Evolutionary conservation across 1,140 invertebrate genomes (phyloP).

Genomic region (Drosophila repleta): DNA sequence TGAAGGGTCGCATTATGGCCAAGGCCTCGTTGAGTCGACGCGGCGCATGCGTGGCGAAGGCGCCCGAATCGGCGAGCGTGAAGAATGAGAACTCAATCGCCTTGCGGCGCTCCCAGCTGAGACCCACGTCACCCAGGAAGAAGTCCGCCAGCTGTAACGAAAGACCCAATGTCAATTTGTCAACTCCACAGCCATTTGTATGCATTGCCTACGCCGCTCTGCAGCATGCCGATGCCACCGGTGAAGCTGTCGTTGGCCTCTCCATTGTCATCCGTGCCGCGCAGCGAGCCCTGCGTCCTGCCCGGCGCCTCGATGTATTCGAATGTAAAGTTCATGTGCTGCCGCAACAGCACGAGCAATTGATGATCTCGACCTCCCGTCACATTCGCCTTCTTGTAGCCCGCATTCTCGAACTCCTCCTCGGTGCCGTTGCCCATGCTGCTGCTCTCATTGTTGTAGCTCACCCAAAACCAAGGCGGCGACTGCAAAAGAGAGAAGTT

Average conservation of each 20-base stretch:
- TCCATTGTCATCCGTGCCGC: constrained; percentile 83
- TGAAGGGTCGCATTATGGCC: constrained; percentile 88
- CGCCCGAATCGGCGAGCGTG: constrained; percentile 88
- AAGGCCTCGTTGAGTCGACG: constrained; percentile 88
- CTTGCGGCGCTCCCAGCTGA: constrained; percentile 88
- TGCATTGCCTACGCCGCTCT: constrained; percentile 85
- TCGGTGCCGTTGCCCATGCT: constrained; percentile 15
- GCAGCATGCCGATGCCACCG: constrained; percentile 88
- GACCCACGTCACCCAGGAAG: constrained; percentile 88
- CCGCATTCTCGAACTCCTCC: constrained; percentile 13
- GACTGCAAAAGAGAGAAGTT: constrained; percentile 85
- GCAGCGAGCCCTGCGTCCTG: constrained; percentile 87
- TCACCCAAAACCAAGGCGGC: constrained; percentile 90
- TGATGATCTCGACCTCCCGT: constrained; percentile 88
- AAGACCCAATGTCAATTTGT: constrained; percentile 4
- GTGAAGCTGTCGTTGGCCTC: constrained; percentile 87
- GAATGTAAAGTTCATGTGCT: constrained; percentile 88
- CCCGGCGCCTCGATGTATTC: constrained; percentile 89
- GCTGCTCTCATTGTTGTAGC: constrained; percentile 84
- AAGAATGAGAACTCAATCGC: constrained; percentile 89
- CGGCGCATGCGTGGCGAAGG: constrained; percentile 89
- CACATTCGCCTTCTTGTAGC: constrained; percentile 86
- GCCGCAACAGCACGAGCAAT: constrained; percentile 86
- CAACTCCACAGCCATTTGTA: not conserved
- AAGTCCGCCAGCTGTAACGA: constrained; percentile 87